Evolutionary conservation across 2,797 vertebrate species (phyloP), one percentile per base, ranked within the genome.

Genomic region (Myotis findleyi): DNA sequence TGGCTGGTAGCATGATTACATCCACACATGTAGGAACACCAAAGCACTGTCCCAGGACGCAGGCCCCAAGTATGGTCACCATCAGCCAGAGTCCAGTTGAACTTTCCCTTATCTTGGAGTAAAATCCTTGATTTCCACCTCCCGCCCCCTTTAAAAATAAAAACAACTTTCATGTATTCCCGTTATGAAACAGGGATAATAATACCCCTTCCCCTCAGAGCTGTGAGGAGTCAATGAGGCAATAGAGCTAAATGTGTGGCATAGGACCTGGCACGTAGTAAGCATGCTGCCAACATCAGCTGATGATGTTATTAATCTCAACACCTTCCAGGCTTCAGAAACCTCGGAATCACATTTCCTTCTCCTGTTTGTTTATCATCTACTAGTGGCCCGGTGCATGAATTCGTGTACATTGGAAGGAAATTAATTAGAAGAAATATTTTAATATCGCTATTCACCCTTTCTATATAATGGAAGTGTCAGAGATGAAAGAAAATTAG

Each of bases 241-340:
- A 77, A 36, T 57, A 92, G 0, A 57, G 55, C 38, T 51, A 69
- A 87, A 33, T 33, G 7, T 6, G 72, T 82, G 72, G 53, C 55
- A 87, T 13, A 87, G 7, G 6, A 33, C 16, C 76, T 62, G 77
- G 27, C 23, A 55, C 2, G 6, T 18, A 57, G 41, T 21, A 93
- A 90, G 72, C 62, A 83, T 36, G 14, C 33, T 25, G 16, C 51
- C 36, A 89, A 69, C 16, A 25, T 17, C 3, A 84, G 21, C 66
- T 86, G 57, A 12, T 13, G n/a, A 47, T 41, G 55, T 25, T 59
- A 47, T 23, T 62, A 87, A 69, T 51, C 33, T 90, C 51, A 71
- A 17, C 33, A 47, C 72, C 33, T 71, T 77, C 51, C 21, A 94
- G 41, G 25, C 84, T 88, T 95, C 81, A 84, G 64, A 89, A 93